These are phyloP conservation scores for Tangara arthus DNA, from an alignment of 2,797 vertebrate genomes.

Conservation along the genomic window DNA sequence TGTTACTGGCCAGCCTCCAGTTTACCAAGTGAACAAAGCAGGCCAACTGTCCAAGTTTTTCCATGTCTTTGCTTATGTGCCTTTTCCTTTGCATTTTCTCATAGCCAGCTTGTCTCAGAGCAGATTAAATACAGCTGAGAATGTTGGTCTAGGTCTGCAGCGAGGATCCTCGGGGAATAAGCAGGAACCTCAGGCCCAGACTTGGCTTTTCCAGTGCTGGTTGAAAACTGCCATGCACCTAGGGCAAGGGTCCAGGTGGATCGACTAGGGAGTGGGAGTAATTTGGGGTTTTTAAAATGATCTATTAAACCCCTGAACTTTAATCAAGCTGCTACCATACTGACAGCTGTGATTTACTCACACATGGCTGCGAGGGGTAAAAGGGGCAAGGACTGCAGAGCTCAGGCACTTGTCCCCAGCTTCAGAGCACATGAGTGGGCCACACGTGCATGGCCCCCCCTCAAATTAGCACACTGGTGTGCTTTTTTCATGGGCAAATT, in stretches of 20 bases:
- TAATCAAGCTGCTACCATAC: conserved; percentile 95
- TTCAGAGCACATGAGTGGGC: background rate
- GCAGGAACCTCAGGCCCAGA: conserved; percentile 96
- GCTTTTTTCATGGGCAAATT: background rate
- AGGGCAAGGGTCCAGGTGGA: conserved; percentile 96
- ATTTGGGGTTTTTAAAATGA: conserved; percentile 94
- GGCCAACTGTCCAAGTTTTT: conserved; percentile 88
- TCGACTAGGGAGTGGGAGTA: conserved; percentile 85
- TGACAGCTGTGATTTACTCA: conserved; percentile 90
- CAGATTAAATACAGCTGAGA: conserved; percentile 99
- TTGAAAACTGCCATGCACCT: conserved; percentile 90
- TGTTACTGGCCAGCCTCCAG: conserved; percentile 89
- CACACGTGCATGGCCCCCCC: background rate
- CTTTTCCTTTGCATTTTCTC: conserved; percentile 87
- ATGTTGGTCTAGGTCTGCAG: conserved; percentile 92
- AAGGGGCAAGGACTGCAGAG: conserved; percentile 75
- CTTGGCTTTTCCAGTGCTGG: conserved; percentile 85
- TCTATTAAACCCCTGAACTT: conserved; percentile 99
- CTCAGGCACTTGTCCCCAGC: conserved; percentile 72
- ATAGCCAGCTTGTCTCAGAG: conserved; percentile 98
- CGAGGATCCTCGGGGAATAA: conserved; percentile 90
- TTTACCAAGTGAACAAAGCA: conserved; percentile 90
- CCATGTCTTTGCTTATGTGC: conserved; percentile 82
- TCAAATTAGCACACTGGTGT: background rate
- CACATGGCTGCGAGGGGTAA: conserved; percentile 77